Evolutionary conservation across 2,113 vertebrate species (phyloP).

Genomic region (Aythya baeri): DNA sequence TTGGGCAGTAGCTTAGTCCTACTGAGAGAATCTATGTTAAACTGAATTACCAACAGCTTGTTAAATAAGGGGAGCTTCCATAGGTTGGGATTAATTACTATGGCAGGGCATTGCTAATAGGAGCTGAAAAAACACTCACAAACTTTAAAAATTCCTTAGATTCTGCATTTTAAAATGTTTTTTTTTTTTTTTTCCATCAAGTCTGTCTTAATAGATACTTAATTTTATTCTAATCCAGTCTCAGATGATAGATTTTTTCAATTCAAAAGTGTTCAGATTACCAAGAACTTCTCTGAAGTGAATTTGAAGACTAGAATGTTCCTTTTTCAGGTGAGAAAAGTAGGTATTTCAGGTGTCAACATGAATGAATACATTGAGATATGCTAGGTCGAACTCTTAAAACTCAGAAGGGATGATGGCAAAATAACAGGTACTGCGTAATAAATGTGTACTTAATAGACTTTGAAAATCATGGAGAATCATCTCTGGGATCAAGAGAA

Average conservation of each 20-base stretch:
- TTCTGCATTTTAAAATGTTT: not conserved
- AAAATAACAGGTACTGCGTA: not conserved
- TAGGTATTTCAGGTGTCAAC: not conserved
- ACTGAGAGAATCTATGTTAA: not conserved
- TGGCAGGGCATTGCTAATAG: not conserved
- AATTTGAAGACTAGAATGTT: not conserved
- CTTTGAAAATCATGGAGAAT: slow-evolving; percentile 36
- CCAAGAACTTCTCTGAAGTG: not conserved
- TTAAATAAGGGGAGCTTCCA: not conserved
- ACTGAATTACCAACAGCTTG: not conserved
- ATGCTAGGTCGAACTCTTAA: not conserved
- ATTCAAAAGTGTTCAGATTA: not conserved
- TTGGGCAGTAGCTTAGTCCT: not conserved
- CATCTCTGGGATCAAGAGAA: slow-evolving; percentile 41
- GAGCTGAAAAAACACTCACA: not conserved
- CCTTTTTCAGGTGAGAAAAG: not conserved
- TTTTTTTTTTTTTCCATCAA: not conserved
- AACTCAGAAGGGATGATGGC: not conserved
- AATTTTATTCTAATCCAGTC: not conserved
- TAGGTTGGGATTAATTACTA: not conserved
- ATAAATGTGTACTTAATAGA: not conserved
- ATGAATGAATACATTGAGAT: not conserved
- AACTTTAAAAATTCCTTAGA: not conserved
- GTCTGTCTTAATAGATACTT: not conserved
- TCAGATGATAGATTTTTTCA: not conserved